Base-by-base conservation (phyloP, 2,888 invertebrate genomes). In the Agrochola lychnidis region DNA sequence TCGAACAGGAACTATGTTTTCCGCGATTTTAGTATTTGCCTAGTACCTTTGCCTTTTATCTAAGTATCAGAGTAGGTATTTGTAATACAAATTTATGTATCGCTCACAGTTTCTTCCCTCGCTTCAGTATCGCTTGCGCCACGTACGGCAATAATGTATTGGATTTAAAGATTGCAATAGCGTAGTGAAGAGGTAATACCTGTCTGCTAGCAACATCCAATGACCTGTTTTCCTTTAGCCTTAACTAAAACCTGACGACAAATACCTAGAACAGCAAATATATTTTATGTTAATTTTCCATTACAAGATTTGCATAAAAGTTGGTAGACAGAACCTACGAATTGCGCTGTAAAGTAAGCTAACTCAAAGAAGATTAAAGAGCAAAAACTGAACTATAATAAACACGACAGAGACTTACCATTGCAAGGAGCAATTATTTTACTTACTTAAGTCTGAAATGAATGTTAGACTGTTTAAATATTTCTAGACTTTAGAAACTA, bases 141-240 rank as follows among this genome's bases (percentile, higher is more conserved):
- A 74, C 72, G 76, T 67, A 74, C 71, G 40, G 69, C 40, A 51
- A 73, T 85, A 79, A 79, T 73, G 62, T 82, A 82, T 74, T 79
- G 76, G 76, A 86, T 79, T 82, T 84, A 76, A 85, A 76, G 73
- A 76, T 74, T 67, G 79, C 72, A 82, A 79, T 81, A 76, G 45
- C 14, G 22, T 76, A 51, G 51, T 45, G 61, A 53, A 75, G 63
- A 69, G 61, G 72, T 68, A 69, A 72, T 76, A 81, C 74, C 14
- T 79, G 76, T 76, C 85, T 59, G 25, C 68, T 45, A 71, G 66
- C 19, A 68, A 72, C 59, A 69, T 62, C 25, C 12, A 59, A 64
- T 68, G 67, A 45, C 70, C 61, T 53, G 70, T 76, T 73, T 68
- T 56, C 56, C 51, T 51, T 67, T 70, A 57, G 25, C 30, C 36